phyloP scores from a whole-genome alignment of 2,888 invertebrate genomes.

The Scaptomyza parva region DNA sequence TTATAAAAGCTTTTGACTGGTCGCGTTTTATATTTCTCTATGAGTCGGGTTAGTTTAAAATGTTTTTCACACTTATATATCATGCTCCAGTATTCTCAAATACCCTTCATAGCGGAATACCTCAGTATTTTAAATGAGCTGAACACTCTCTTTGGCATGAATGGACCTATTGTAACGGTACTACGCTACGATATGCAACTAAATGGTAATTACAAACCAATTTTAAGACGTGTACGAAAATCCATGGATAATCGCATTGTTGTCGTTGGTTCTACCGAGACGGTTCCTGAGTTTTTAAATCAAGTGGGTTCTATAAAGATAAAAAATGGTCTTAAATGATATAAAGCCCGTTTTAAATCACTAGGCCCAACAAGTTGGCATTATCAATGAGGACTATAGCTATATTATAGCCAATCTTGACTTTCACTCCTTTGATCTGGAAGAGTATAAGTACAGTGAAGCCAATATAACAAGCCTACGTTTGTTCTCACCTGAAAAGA shows the following conservation, averaged over 20 bases:
- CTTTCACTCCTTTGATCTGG: conserved; percentile 88
- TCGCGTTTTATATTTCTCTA: conserved; percentile 91
- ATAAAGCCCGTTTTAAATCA: background rate
- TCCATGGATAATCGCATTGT: conserved; percentile 89
- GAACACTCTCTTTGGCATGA: conserved; percentile 88
- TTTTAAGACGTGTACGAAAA: conserved; percentile 89
- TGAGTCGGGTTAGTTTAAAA: conserved; percentile 78
- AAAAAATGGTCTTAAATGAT: background rate
- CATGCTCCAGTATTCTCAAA: no score
- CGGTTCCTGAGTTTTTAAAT: conserved; percentile 86
- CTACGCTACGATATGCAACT: conserved; percentile 88
- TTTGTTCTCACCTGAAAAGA: conserved; percentile 87
- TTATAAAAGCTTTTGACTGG: conserved; percentile 92
- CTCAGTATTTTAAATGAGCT: conserved; percentile 90
- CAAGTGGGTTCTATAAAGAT: conserved; percentile 65
- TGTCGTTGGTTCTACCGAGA: conserved; percentile 89
- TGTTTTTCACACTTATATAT: background rate
- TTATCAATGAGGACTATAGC: conserved; percentile 96
- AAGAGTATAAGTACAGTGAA: conserved; percentile 91
- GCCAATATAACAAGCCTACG: conserved; percentile 92
- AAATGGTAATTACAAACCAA: conserved; percentile 88
- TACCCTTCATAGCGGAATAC: conserved; percentile 84
- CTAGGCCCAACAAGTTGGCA: conserved; percentile 97
- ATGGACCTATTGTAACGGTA: conserved; percentile 87
- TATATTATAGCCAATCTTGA: conserved; percentile 93